Evolutionary conservation across 2,797 vertebrate species (phyloP).

Genomic region (Phrynocephalus vlangalii): DNA sequence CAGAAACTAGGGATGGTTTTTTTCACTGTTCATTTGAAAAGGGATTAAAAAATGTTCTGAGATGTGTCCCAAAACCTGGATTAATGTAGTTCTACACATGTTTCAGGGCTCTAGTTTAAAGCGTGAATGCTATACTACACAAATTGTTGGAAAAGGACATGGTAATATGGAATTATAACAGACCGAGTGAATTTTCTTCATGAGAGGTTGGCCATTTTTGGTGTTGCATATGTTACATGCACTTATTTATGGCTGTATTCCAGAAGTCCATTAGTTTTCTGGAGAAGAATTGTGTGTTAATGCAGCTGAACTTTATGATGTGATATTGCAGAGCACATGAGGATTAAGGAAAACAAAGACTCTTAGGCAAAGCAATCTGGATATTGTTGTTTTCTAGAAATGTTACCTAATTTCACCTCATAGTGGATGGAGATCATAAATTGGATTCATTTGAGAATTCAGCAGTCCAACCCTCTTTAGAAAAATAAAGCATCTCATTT

Average conservation of each 20-base stretch:
- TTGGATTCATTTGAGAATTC: not conserved
- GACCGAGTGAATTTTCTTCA: slow-evolving; percentile 31
- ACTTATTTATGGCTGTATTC: slow-evolving; percentile 61
- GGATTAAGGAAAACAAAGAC: slow-evolving; percentile 45
- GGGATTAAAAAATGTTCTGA: slow-evolving; percentile 29
- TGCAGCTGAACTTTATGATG: slow-evolving; percentile 45
- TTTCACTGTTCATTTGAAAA: slow-evolving; percentile 48
- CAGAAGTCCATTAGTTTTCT: slow-evolving; percentile 55
- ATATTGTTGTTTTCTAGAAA: slow-evolving; percentile 5
- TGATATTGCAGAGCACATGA: slow-evolving; percentile 28
- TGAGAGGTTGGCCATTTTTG: slow-evolving; percentile 32
- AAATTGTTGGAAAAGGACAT: slow-evolving; percentile 30
- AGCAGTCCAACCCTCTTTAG: not conserved
- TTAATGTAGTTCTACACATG: slow-evolving; percentile 10
- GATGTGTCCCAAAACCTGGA: slow-evolving; percentile 18
- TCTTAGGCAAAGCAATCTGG: slow-evolving; percentile 1
- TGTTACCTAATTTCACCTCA: slow-evolving; percentile 22
- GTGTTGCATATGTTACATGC: slow-evolving; percentile 40
- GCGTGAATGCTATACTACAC: slow-evolving; percentile 35
- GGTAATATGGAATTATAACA: slow-evolving; percentile 50
- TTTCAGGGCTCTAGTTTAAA: slow-evolving; percentile 48
- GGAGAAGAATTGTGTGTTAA: slow-evolving; percentile 39
- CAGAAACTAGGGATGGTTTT: slow-evolving; percentile 39
- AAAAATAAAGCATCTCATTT: not conserved
- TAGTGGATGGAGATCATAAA: not conserved